phyloP scores from a whole-genome alignment of 2,888 invertebrate genomes.

The Drosophila kanekoi region DNA sequence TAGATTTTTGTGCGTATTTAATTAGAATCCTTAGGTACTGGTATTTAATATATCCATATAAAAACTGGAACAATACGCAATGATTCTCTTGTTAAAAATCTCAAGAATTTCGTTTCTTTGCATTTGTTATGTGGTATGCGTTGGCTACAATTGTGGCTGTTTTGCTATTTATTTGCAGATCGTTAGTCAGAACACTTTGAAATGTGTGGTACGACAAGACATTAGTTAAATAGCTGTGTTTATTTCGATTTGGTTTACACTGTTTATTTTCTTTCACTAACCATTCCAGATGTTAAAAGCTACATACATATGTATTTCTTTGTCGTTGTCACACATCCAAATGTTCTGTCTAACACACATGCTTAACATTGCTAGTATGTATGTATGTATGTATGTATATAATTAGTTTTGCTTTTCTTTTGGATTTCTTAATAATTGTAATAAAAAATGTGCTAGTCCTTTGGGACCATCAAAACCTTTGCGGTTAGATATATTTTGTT shows the following conservation, averaged over 20 bases:
- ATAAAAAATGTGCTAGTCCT: conserved; percentile 76
- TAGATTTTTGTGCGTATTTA: conserved; percentile 70
- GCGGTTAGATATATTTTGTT: conserved; percentile 61
- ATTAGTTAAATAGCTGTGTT: neutral
- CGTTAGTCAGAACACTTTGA: conserved; percentile 22
- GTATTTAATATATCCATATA: conserved; percentile 51
- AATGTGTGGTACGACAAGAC: conserved; percentile 5
- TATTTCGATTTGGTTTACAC: neutral
- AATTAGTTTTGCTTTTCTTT: conserved; percentile 12
- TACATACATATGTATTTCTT: neutral
- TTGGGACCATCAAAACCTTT: conserved; percentile 56
- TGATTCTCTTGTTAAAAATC: conserved; percentile 59
- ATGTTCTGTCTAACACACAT: conserved; percentile 28
- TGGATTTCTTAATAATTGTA: conserved; percentile 46
- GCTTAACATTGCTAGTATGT: conserved; percentile 44
- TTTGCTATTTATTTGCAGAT: conserved; percentile 39
- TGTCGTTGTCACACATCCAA: conserved; percentile 14
- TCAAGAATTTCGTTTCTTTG: conserved; percentile 50
- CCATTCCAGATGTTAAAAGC: conserved; percentile 1
- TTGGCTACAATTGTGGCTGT: conserved; percentile 58
- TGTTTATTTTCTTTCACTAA: neutral
- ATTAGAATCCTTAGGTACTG: conserved; percentile 67
- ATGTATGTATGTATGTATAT: conserved; percentile 18
- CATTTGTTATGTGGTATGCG: conserved; percentile 48
- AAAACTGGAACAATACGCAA: conserved; percentile 71